Evolutionary conservation across 1,140 invertebrate genomes (phyloP), one percentile per base, ranked within the genome.

Genomic region (Anthonomus grandis): DNA sequence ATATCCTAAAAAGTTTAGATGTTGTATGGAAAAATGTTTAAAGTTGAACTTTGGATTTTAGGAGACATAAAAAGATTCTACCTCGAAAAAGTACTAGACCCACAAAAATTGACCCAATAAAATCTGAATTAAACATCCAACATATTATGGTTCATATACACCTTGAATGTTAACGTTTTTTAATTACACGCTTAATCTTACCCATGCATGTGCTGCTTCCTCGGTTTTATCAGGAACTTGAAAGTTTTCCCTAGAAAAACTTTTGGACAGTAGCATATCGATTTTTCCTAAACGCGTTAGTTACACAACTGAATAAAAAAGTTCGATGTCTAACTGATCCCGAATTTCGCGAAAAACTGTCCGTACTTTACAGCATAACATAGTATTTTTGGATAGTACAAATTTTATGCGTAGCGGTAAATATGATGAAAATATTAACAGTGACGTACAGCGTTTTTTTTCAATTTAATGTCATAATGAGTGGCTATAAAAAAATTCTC

Each of bases 131-230:
- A n/a, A n/a, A n/a, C n/a, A n/a, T n/a, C n/a, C n/a, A n/a, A n/a
- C n/a, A n/a, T n/a, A n/a, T n/a, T n/a, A n/a, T n/a, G n/a, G n/a
- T n/a, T n/a, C n/a, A n/a, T n/a, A n/a, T n/a, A n/a, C n/a, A n/a
- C n/a, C n/a, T n/a, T n/a, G n/a, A n/a, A n/a, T n/a, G n/a, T n/a
- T n/a, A n/a, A n/a, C n/a, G n/a, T n/a, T n/a, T n/a, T n/a, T n/a
- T n/a, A n/a, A n/a, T n/a, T n/a, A n/a, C n/a, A n/a, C n/a, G n/a
- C n/a, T n/a, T n/a, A 18, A 44, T 41, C 67, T 70, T 64, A 70
- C 68, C 68, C 68, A 70, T 50, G 68, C 60, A 25, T 49, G 60
- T 12, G 67, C 66, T 5, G 64, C 41, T 52, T 70, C 68, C 25
- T 66, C 48, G 27, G 63, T 38, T 47, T 49, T 37, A 37, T 31